Evolutionary conservation across 2,797 vertebrate species (phyloP).

Genomic region (Myotis findleyi): DNA sequence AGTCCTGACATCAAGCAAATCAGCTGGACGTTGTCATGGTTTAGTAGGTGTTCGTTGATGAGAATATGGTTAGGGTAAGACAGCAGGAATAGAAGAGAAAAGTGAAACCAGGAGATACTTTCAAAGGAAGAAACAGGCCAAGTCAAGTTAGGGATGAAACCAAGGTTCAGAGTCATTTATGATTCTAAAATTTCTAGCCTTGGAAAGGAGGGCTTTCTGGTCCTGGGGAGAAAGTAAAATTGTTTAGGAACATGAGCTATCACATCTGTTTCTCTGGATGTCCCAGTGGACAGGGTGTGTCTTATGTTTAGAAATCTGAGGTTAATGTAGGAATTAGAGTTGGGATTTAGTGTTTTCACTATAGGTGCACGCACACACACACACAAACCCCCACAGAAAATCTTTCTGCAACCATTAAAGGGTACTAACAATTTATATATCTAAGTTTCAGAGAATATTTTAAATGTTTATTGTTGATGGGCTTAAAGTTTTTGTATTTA

Average conservation of each 20-base stretch:
- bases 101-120: background rate
- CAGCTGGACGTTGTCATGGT: background rate
- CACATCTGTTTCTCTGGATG: background rate
- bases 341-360: background rate
- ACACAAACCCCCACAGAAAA: too few species aligned
- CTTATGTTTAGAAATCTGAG: background rate
- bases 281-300: background rate
- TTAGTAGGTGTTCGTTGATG: background rate
- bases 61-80: background rate
- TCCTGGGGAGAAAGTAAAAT: background rate
- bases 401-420: background rate
- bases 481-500: slow-evolving; percentile 2
- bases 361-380: too few species aligned
- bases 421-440: background rate
- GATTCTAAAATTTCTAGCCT: slow-evolving; percentile 1
- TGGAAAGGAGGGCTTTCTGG: background rate
- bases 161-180: slow-evolving; percentile 10
- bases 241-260: background rate
- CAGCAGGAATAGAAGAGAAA: background rate
- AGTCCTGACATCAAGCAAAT: background rate
- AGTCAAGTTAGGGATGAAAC: background rate
- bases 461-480: background rate
- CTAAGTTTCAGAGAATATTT: background rate
- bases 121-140: slow-evolving; percentile 12
- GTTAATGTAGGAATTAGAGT: slow-evolving; percentile 6